A percentile compares a stretch with the other conserved stretches of the same genome.
Evolutionary conservation across 2,888 invertebrate species (phyloP).

Genomic region (Andrena dorsata): DNA sequence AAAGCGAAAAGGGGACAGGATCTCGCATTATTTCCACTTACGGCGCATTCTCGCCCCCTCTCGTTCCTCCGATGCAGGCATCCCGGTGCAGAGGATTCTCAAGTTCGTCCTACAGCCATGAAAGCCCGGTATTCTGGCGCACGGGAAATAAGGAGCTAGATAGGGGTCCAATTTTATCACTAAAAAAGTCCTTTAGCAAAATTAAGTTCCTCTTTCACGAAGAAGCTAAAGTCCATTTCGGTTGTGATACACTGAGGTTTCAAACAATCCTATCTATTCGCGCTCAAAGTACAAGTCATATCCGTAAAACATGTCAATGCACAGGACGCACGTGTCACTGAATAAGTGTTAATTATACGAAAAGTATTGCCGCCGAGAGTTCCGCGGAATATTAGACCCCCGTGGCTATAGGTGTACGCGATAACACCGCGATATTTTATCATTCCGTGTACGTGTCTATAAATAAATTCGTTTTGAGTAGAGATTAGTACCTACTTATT

Average conservation of each 20-base stretch:
- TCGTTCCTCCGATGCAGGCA: conserved; percentile 3
- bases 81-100: background rate
- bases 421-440: conserved; percentile 14
- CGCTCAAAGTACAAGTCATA: background rate
- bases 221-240: background rate
- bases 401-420: background rate
- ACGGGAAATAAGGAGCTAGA: background rate
- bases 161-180: no score
- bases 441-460: background rate
- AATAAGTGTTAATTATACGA: background rate
- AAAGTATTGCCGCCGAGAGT: background rate
- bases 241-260: background rate
- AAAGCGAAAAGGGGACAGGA: conserved; percentile 33
- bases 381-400: background rate
- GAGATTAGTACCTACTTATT: conserved; percentile 20
- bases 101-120: background rate
- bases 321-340: no score
- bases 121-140: background rate
- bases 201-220: no score
- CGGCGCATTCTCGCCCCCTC: conserved; percentile 5
- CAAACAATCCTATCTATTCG: background rate
- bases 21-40: conserved; percentile 53
- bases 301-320: background rate
- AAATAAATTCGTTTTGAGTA: background rate
- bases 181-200: no score